Evolutionary conservation across 2,888 invertebrate species (phyloP).

Genomic region (Vannuccia rotundouncinata): DNA sequence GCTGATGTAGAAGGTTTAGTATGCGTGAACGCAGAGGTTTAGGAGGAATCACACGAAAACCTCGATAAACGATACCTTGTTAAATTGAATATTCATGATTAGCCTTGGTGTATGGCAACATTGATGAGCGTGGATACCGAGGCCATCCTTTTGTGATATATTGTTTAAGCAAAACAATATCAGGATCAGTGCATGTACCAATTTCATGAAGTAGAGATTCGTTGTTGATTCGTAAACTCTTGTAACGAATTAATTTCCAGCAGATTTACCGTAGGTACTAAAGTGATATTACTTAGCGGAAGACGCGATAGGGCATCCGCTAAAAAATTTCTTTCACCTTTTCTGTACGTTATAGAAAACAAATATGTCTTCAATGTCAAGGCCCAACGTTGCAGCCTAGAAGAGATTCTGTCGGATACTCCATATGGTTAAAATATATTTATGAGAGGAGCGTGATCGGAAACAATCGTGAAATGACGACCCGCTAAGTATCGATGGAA

Average conservation of each 20-base stretch:
- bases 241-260: conserved; percentile 24
- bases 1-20: conserved; percentile 28
- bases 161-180: conserved; percentile 4
- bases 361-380: neutral
- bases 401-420: conserved; percentile 7
- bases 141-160: conserved; percentile 22
- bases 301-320: conserved; percentile 15
- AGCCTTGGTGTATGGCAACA: neutral
- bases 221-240: neutral
- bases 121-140: neutral
- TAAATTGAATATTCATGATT: conserved; percentile 28
- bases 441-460: conserved; percentile 6
- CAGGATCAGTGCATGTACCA: neutral
- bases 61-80: conserved; percentile 18
- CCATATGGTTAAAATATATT: conserved; percentile 6
- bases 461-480: neutral
- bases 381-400: conserved; percentile 29
- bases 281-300: neutral
- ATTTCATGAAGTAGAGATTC: conserved; percentile 21
- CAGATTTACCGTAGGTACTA: neutral
- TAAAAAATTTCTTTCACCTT: neutral
- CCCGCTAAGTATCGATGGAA: conserved; percentile 3
- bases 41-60: conserved; percentile 16
- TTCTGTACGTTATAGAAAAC: conserved; percentile 9
- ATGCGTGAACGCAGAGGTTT: neutral